Conservation (phyloP, 1,140 invertebrate genomes). For the Dendroctonus ponderosae region DNA sequence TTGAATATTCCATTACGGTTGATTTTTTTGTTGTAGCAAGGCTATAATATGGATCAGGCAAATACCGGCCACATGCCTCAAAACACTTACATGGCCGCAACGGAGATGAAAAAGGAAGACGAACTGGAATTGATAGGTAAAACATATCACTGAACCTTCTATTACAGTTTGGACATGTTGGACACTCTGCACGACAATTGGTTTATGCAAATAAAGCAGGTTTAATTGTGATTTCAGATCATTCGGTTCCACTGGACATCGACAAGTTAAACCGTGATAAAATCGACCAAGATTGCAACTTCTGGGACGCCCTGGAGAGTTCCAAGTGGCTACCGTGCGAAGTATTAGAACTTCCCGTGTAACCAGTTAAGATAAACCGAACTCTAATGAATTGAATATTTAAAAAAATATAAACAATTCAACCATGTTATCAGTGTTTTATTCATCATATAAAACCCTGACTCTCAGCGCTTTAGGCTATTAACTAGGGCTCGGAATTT, state of each 20-base stretch:
- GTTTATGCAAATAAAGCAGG: no score
- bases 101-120: slow-evolving; percentile 51
- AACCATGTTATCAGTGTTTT: neutral
- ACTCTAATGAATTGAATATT: no score
- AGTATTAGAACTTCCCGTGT: slow-evolving; percentile 20
- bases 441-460: neutral
- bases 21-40: slow-evolving; percentile 45
- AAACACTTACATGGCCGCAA: slow-evolving; percentile 15
- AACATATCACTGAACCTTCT: no score
- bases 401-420: no score
- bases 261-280: slow-evolving; percentile 73
- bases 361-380: no score
- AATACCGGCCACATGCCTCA: slow-evolving; percentile 34
- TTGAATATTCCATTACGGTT: no score
- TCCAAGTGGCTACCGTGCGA: slow-evolving; percentile 69
- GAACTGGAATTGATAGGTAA: slow-evolving; percentile 64
- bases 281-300: slow-evolving; percentile 68
- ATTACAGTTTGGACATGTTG: no score
- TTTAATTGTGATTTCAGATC: no score
- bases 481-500: no score
- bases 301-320: slow-evolving; percentile 77
- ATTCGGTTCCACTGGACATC: slow-evolving; percentile 68
- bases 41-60: slow-evolving; percentile 51
- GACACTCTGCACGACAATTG: no score
- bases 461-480: no score